Evolutionary conservation across 2,797 vertebrate species (phyloP).

Genomic region (Liasis olivaceus): DNA sequence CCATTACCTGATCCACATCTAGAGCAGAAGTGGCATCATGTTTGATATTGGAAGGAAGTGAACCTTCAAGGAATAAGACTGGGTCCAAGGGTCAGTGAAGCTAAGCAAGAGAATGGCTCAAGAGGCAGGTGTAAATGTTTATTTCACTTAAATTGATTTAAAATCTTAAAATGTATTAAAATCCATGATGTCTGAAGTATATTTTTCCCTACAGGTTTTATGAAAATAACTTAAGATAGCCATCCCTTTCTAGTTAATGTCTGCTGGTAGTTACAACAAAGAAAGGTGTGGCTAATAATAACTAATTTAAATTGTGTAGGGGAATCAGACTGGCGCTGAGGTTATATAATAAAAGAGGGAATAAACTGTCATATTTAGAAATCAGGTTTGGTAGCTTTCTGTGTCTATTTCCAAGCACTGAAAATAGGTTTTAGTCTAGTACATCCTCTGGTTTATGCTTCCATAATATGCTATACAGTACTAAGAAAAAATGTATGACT

Average conservation of each 20-base stretch:
- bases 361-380: neutral
- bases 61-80: slow-evolving; percentile 4
- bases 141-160: neutral
- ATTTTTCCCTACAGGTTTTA: neutral
- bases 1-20: neutral
- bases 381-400: neutral
- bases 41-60: neutral
- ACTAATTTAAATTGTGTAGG: neutral
- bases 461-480: neutral
- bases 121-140: neutral
- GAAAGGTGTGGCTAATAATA: neutral
- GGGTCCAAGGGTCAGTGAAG: neutral
- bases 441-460: neutral
- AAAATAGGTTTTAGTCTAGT: neutral
- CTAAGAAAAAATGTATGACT: neutral
- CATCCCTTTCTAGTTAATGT: neutral
- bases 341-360: neutral
- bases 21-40: neutral
- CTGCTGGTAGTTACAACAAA: neutral
- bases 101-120: neutral
- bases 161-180: neutral
- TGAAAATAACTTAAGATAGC: neutral
- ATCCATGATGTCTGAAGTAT: neutral
- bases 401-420: neutral
- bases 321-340: neutral